Base-by-base conservation (phyloP, 2,113 vertebrate genomes). In the Sinocyclocheilus anophthalmus region DNA sequence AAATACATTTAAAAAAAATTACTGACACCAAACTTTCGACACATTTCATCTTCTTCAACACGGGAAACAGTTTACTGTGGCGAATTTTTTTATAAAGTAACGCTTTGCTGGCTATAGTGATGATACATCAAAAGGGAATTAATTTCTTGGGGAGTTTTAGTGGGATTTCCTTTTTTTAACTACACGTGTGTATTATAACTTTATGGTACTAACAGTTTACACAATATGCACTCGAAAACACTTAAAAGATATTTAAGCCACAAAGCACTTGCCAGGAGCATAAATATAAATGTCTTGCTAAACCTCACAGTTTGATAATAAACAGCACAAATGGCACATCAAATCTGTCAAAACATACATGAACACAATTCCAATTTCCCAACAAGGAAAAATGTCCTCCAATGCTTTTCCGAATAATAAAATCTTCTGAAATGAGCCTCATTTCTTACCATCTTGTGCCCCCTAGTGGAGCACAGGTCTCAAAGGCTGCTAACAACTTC, bases 401-500 rank as follows among this genome's bases (percentile, higher is more conserved):
- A 37, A 24, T 55, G 48, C 7, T 50, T 77, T 77, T 53, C 0
- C 6, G 20, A 63, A 39, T 10, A 30, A 9, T 18, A 13, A 45
- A 53, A 22, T 14, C 63, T 48, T 69, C 24, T 42, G 13, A 14
- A 39, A 20, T 16, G 0, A 75, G 30, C 6, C n/a, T 16, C 5
- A 30, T 79, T 79, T 88, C 26, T 86, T 79, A 61, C 9, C 14
- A 24, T 75, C 22, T 86, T 50, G 26, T 50, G 45, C 87, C 84
- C 87, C 26, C 87, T 88, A 75, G 73, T 83, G 87, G 73, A 30
- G 18, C 33, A 22, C 11, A 12, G 10, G 45, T 12, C 45, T 48
- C 78, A 82, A 42, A 33, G 24, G 39, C 53, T 16, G 50, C 50
- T 16, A 18, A 20, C 26, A 57, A 33, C 53, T 69, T 37, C 30